Evolutionary conservation across 2,888 invertebrate species (phyloP), one percentile per base, ranked within the genome.

Genomic region (Drosophila buzzatii): DNA sequence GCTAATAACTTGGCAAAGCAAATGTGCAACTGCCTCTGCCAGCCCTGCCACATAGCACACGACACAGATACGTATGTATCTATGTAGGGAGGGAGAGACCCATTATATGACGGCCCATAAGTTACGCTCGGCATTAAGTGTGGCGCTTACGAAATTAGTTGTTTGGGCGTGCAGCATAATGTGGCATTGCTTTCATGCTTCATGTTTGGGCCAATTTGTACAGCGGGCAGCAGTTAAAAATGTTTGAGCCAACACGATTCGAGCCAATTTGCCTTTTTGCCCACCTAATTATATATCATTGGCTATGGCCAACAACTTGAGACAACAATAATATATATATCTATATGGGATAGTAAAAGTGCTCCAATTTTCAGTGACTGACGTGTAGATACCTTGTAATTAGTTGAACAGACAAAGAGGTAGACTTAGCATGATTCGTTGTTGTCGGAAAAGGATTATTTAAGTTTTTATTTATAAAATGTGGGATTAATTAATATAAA

Each of bases 1-100:
- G 85, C 85, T 85, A 88, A 85, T 90, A 85, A 88, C 85, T 90
- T 88, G 85, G 76, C 77, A 88, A 85, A 77, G 90, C 73, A 85
- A 89, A 76, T 85, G 88, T 85, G 74, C 85, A 79, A 78, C 79
- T 64, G 61, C 23, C 58, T 56, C 73, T 56, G 74, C 44, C 66
- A 62, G 74, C 35, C 69, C 64, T 67, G 65, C 66, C 59, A 59
- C 63, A 64, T 65, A 53, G 33, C n/a, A 60, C 35, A 18, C 31
- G 27, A 27, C 37, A 52, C n/a, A 39, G 10, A 39, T 37, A 18
- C 44, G 37, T 33, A 42, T 10, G 16, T 16, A 39, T 2, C 16
- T 6, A 16, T 16, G 33, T 52, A 27, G 27, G 5, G 27, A 0
- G 27, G 6, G 0, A 27, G 27, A 23, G 31, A 16, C 39, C 39